Base-by-base conservation (phyloP, 2,888 invertebrate species). In the Phyto melanocephala region DNA sequence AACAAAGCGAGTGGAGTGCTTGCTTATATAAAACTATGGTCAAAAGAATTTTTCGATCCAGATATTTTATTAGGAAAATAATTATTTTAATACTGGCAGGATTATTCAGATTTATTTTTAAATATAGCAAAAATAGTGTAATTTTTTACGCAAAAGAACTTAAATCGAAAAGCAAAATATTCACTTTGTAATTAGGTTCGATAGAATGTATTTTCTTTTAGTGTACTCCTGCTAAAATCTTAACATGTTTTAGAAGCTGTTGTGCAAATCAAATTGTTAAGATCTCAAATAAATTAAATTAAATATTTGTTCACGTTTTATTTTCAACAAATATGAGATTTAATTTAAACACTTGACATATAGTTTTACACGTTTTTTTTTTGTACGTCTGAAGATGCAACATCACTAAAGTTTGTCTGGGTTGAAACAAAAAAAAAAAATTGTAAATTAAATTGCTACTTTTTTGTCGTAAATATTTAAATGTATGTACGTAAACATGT, bases 281-380 rank as follows among this genome's bases (percentile, higher is more conserved):
- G 47, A 77, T 77, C 20, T 24, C 8, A 52, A 52, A n/a, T n/a
- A 68, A 60, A 47, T 58, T 47, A 58, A 58, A 50, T 67, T 42
- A 80, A 72, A 65, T 77, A 78, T 78, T 81, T 81, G 77, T 78
- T 72, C 67, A 81, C 77, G 81, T 74, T 78, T 78, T 74, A 72
- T 72, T 68, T 80, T 40, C 15, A 58, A 78, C 78, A 78, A 78
- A 81, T 78, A 75, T 70, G 60, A 8, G 28, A 22, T 62, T 54
- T 70, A 50, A 70, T 68, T 77, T 70, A 70, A 68, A 17, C 81
- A 71, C 35, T 81, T 81, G 81, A 78, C 81, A 74, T 78, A 78
- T 74, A 56, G 74, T 63, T 81, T 78, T 58, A 81, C 81, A 81
- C 68, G 74, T 74, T 78, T 81, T 76, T n/a, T n/a, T n/a, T n/a